Evolutionary conservation across 2,888 invertebrate species (phyloP).

Genomic region (Thalpophila matura): DNA sequence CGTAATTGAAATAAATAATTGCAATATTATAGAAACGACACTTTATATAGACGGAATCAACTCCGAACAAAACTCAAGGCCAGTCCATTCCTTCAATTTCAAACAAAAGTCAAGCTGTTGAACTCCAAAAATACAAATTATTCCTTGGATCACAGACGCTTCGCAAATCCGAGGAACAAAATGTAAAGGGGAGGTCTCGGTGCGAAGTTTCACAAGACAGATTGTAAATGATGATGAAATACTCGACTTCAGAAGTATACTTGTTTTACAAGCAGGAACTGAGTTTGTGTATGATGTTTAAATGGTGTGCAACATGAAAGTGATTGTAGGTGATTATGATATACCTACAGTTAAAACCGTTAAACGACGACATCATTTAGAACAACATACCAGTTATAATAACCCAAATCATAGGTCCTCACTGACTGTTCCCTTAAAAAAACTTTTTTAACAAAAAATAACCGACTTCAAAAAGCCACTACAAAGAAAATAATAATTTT

Average conservation of each 20-base stretch:
- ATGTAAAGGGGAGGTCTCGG: conserved; percentile 28
- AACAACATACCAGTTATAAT: too few species aligned
- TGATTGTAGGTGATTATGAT: background rate
- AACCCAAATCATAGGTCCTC: too few species aligned
- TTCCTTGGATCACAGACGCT: conserved; percentile 44
- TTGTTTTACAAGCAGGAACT: background rate
- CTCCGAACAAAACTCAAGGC: conserved; percentile 18
- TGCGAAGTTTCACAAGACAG: conserved; percentile 23
- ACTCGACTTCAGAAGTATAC: conserved; percentile 6
- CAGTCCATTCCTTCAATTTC: conserved; percentile 20
- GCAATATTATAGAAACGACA: conserved; percentile 1
- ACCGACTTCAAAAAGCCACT: too few species aligned
- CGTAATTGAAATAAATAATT: too few species aligned
- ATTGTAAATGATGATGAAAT: conserved; percentile 33
- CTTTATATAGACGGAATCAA: conserved; percentile 2
- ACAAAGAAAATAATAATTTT: too few species aligned
- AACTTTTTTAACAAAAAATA: too few species aligned
- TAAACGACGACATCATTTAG: too few species aligned
- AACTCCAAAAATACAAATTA: conserved; percentile 63
- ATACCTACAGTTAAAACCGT: too few species aligned
- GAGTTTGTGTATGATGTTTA: background rate
- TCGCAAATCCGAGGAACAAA: conserved; percentile 46
- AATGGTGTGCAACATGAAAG: background rate
- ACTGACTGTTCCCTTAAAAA: too few species aligned
- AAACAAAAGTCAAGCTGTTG: conserved; percentile 40